Conservation (phyloP, 2,797 vertebrate genomes). For the Glyptemys insculpta region DNA sequence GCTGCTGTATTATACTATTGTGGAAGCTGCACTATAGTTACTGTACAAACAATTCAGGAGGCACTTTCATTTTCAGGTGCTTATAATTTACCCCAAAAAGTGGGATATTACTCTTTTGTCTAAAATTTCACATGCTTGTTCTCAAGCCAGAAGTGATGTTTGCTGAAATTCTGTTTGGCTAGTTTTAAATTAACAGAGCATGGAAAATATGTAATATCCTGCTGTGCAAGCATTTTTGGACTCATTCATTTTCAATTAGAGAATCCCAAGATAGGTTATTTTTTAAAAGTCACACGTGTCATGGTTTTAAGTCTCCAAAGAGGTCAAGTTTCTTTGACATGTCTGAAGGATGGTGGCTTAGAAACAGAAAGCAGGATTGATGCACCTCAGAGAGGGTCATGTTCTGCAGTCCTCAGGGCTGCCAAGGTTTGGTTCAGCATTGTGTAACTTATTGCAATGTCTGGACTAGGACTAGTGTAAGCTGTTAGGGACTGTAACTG, state of each 20-base stretch:
- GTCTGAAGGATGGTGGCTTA: background rate
- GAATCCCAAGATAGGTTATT: conserved; percentile 12
- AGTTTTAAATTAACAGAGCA: conserved; percentile 29
- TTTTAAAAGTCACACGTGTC: background rate
- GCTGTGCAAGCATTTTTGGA: conserved; percentile 39
- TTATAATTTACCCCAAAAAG: conserved; percentile 28
- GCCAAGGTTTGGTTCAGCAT: background rate
- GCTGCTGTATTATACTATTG: conserved; percentile 17
- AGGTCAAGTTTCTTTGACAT: background rate
- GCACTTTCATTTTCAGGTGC: conserved; percentile 48
- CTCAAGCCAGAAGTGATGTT: conserved; percentile 22
- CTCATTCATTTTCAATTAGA: background rate
- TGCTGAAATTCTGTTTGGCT: conserved; percentile 45
- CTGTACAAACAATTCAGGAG: conserved; percentile 17
- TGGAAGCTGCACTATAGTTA: conserved; percentile 31
- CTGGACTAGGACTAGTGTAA: background rate
- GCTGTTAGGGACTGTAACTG: background rate
- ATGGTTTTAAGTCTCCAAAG: background rate
- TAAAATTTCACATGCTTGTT: conserved; percentile 26
- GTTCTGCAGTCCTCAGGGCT: background rate
- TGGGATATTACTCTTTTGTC: conserved; percentile 22
- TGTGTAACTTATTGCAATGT: background rate
- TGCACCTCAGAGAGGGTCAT: background rate
- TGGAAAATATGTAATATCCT: conserved; percentile 7
- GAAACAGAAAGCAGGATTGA: background rate